Conservation (phyloP, 2,113 vertebrate genomes). For the Amblyopsis rosae region DNA sequence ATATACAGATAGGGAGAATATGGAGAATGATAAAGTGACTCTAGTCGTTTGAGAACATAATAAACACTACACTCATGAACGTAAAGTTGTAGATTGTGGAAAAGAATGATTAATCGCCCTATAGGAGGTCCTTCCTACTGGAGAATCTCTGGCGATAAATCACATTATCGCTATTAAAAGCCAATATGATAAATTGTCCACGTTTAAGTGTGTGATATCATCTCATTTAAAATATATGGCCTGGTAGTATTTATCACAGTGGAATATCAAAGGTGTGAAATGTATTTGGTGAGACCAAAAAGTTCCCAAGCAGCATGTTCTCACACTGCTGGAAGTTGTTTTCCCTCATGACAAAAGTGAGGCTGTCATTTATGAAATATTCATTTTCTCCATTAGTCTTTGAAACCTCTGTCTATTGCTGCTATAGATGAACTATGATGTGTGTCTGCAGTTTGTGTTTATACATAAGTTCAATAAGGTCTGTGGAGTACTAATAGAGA, state of each 20-base stretch:
- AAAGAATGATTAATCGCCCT: constrained; percentile 76
- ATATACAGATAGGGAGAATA: constrained; percentile 47
- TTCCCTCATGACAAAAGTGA: background rate
- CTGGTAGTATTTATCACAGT: constrained; percentile 50
- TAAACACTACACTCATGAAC: constrained; percentile 67
- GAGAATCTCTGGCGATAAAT: constrained; percentile 73
- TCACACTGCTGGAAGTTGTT: too few species aligned
- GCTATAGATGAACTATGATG: too few species aligned
- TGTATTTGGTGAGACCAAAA: constrained; percentile 26
- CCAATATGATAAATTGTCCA: constrained; percentile 73
- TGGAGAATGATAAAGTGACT: constrained; percentile 71
- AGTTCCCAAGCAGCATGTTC: constrained; percentile 3
- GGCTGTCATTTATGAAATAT: too few species aligned
- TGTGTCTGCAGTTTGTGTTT: too few species aligned
- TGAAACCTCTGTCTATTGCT: too few species aligned
- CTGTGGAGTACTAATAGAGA: too few species aligned
- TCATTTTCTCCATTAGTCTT: too few species aligned
- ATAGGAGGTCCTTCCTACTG: constrained; percentile 67
- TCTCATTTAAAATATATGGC: constrained; percentile 65
- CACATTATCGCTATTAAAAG: constrained; percentile 78
- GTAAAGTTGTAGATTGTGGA: constrained; percentile 59
- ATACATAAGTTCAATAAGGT: too few species aligned
- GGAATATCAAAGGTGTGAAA: constrained; percentile 36
- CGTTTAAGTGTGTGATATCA: constrained; percentile 63
- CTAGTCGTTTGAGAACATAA: constrained; percentile 58